A percentile compares a stretch with the other conserved stretches of the same genome.
Conservation (phyloP, 2,113 vertebrate genomes). For the Ammodytes marinus region DNA sequence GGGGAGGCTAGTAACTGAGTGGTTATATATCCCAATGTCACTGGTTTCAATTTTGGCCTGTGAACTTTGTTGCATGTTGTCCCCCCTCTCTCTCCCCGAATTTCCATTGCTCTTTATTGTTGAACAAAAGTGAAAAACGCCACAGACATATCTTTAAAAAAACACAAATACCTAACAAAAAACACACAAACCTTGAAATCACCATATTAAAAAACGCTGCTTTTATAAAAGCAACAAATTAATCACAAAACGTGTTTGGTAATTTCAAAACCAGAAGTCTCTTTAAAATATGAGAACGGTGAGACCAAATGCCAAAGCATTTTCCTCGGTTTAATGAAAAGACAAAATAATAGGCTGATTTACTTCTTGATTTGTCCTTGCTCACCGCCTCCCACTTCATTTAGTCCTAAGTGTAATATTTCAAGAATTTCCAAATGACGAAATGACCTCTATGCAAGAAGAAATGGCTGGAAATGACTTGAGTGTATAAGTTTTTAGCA, state of each 20-base stretch:
- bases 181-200: conserved; percentile 2
- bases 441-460: conserved; percentile 17
- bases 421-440: conserved; percentile 25
- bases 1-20: too few species aligned
- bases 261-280: neutral
- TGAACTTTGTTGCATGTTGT: too few species aligned
- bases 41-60: too few species aligned
- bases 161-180: too few species aligned
- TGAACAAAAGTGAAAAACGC: too few species aligned
- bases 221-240: conserved; percentile 1
- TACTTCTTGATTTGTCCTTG: conserved; percentile 3
- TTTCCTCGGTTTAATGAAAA: neutral
- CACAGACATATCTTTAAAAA: too few species aligned
- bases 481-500: conserved; percentile 37
- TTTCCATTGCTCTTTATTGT: too few species aligned
- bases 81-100: too few species aligned
- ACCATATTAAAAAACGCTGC: neutral
- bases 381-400: conserved; percentile 11
- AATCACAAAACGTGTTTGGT: neutral
- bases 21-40: too few species aligned
- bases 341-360: conserved; percentile 17
- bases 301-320: neutral
- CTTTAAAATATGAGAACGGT: neutral
- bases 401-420: conserved; percentile 14
- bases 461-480: conserved; percentile 39